These are phyloP conservation scores for Papilio gigon DNA, from an alignment of 2,888 invertebrate genomes.

Conservation along the genomic window DNA sequence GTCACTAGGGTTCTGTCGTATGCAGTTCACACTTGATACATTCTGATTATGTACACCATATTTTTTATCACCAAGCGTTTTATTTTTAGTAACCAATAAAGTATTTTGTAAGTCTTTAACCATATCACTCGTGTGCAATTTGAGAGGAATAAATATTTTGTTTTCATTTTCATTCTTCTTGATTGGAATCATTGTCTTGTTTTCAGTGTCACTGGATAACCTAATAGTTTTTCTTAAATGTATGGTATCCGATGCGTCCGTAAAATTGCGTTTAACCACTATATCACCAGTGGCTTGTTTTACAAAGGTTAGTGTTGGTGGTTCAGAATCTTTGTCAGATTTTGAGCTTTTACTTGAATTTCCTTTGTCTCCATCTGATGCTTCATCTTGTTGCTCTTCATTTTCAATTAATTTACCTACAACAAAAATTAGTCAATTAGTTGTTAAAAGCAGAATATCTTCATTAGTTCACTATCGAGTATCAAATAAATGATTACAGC, in stretches of 20 bases:
- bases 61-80: slow-evolving; percentile 78
- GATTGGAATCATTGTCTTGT: slow-evolving; percentile 72
- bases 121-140: slow-evolving; percentile 72
- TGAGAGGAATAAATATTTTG: slow-evolving; percentile 75
- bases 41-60: slow-evolving; percentile 79
- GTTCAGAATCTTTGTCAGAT: slow-evolving; percentile 66
- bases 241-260: slow-evolving; percentile 70
- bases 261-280: slow-evolving; percentile 70
- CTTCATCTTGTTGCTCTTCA: slow-evolving; percentile 83
- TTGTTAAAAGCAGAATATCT: background rate
- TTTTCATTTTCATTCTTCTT: slow-evolving; percentile 77
- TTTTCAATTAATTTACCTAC: slow-evolving; percentile 83
- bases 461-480: background rate
- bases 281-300: slow-evolving; percentile 76
- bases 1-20: slow-evolving; percentile 73
- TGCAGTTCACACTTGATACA: slow-evolving; percentile 74
- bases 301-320: slow-evolving; percentile 70
- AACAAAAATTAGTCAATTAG: slow-evolving; percentile 35
- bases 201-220: slow-evolving; percentile 74
- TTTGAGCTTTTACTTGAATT: slow-evolving; percentile 62
- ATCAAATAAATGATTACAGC: background rate
- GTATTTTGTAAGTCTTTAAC: slow-evolving; percentile 81
- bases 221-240: slow-evolving; percentile 74
- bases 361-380: slow-evolving; percentile 77
- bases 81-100: slow-evolving; percentile 78